Conservation (phyloP, 2,888 invertebrate genomes). For the Lacanobia wlatinum region DNA sequence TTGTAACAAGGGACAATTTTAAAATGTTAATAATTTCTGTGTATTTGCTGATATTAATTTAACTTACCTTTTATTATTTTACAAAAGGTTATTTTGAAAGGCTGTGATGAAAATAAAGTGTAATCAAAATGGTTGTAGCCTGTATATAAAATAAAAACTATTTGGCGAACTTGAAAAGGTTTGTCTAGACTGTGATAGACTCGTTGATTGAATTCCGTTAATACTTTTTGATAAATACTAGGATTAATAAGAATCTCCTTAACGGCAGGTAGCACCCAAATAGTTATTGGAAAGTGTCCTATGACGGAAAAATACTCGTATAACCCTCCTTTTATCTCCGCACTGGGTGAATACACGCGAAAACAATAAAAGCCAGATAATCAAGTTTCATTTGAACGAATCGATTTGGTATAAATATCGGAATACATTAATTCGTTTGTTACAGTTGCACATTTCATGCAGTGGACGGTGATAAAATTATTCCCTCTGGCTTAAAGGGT, state of each 20-base stretch:
- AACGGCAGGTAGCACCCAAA: not conserved
- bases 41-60: slow-evolving; percentile 6
- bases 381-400: slow-evolving; percentile 59
- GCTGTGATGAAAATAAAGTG: not conserved
- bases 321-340: slow-evolving; percentile 24
- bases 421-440: slow-evolving; percentile 53
- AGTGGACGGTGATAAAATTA: slow-evolving; percentile 43
- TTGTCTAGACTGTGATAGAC: not conserved
- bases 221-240: not conserved
- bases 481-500: slow-evolving; percentile 27
- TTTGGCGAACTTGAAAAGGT: not conserved
- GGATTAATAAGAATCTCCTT: not conserved
- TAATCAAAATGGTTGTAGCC: not conserved
- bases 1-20: slow-evolving; percentile 7
- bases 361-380: slow-evolving; percentile 61
- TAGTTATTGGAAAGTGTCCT: not conserved
- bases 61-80: not conserved
- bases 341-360: slow-evolving; percentile 21
- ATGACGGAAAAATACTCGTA: slow-evolving; percentile 4
- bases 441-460: slow-evolving; percentile 46
- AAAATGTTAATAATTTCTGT: not conserved
- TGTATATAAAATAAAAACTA: not conserved
- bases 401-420: slow-evolving; percentile 61
- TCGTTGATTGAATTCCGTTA: not conserved
- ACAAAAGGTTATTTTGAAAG: not conserved